These are phyloP conservation scores for Platichthys stellatus DNA, from an alignment of 2,113 vertebrate species.

Conservation along the genomic window DNA sequence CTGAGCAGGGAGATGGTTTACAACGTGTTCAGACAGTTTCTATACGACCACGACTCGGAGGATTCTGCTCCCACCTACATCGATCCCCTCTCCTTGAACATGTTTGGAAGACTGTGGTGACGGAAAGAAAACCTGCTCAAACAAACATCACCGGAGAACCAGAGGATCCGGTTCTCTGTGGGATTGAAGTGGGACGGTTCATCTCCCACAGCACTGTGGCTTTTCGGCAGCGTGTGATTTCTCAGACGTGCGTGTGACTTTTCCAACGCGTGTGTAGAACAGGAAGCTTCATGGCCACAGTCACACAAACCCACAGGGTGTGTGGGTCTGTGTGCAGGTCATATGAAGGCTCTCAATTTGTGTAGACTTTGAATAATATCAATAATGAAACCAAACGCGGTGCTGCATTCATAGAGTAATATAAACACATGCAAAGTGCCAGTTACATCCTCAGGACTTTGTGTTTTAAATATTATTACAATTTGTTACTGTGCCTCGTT, in stretches of 20 bases:
- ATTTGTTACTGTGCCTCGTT: background rate
- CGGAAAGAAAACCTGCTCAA: background rate
- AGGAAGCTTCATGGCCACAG: constrained; percentile 2
- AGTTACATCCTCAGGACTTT: background rate
- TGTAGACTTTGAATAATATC: background rate
- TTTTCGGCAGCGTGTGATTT: background rate
- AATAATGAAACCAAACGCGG: background rate
- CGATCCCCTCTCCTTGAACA: constrained; percentile 50
- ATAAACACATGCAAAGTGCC: background rate
- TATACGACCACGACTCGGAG: constrained; percentile 66
- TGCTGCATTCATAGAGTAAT: background rate
- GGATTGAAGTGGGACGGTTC: background rate
- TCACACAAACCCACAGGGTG: background rate
- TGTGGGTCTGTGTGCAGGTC: background rate
- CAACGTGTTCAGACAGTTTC: constrained; percentile 77
- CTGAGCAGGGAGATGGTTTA: constrained; percentile 78
- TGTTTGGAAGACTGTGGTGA: constrained; percentile 40
- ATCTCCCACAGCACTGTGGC: background rate
- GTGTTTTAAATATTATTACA: background rate
- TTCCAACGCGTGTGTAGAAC: background rate
- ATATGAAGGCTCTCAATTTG: background rate
- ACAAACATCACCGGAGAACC: background rate
- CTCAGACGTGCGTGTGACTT: background rate
- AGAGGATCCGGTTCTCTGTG: background rate
- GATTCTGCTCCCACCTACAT: constrained; percentile 44